Conservation (phyloP, 2,888 invertebrate genomes). For the Epirrita christyi region DNA sequence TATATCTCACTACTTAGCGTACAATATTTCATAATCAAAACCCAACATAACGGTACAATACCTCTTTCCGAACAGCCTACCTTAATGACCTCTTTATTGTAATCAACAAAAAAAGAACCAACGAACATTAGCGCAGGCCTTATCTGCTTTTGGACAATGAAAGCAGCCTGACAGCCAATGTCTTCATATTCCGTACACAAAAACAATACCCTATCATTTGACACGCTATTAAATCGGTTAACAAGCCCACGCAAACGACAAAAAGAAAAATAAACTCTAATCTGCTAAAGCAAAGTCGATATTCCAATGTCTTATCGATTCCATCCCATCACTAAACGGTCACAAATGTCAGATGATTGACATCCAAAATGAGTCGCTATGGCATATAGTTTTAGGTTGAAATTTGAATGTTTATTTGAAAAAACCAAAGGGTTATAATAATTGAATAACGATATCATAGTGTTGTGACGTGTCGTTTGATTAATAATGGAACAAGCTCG, state of each 20-base stretch:
- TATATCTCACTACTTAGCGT: constrained; percentile 10
- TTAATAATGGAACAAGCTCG: constrained; percentile 81
- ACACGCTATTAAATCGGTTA: constrained; percentile 59
- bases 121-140: constrained; percentile 61
- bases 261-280: constrained; percentile 38
- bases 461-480: constrained; percentile 82
- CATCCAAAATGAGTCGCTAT: constrained; percentile 30
- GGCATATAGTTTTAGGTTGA: accelerated
- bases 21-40: constrained; percentile 27
- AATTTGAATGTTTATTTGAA: constrained; percentile 25
- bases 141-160: constrained; percentile 66
- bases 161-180: constrained; percentile 69
- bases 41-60: constrained; percentile 28
- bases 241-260: constrained; percentile 41
- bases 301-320: constrained; percentile 37
- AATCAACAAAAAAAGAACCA: constrained; percentile 39
- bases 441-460: constrained; percentile 80
- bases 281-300: constrained; percentile 36
- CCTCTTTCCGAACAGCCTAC: constrained; percentile 34
- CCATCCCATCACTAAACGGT: constrained; percentile 41
- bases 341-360: constrained; percentile 22
- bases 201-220: constrained; percentile 77
- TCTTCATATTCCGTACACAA: constrained; percentile 75
- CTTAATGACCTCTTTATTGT: constrained; percentile 53
- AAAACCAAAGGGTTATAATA: constrained; percentile 75